A percentile compares a stretch with the other conserved stretches of the same genome.
Conservation (phyloP, 2,113 vertebrate species). For the Microcebus jonahi region DNA sequence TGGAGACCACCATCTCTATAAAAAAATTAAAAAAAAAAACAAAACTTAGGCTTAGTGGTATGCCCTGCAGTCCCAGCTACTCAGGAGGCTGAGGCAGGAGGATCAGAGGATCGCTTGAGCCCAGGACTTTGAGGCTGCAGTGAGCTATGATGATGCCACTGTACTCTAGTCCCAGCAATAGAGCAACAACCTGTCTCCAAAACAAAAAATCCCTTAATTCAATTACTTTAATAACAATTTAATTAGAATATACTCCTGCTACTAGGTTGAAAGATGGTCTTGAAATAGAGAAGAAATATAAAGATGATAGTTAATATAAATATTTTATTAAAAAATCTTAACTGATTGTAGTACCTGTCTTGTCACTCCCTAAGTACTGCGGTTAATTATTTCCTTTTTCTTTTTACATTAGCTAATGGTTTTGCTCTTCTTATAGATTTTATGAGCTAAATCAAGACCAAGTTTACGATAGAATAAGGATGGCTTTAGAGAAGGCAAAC, state of each 20-base stretch:
- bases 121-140: no score
- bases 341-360: background rate
- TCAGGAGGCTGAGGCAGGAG: no score
- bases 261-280: background rate
- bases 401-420: background rate
- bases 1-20: no score
- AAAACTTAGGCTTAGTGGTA: no score
- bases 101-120: no score
- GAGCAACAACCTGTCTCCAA: no score
- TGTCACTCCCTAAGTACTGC: background rate
- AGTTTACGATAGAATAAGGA: background rate
- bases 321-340: background rate
- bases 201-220: background rate
- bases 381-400: background rate
- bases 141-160: no score
- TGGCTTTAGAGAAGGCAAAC: background rate
- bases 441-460: background rate
- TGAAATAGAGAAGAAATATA: background rate
- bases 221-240: background rate
- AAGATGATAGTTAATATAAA: background rate
- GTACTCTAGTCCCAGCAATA: no score
- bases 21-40: no score
- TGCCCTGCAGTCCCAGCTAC: no score
- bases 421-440: background rate
- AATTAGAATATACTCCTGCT: background rate